Percentiles rank a stretch among this genome's conserved stretches.
Evolutionary conservation across 2,888 invertebrate species (phyloP).

Genomic region (Nomada fucata): DNA sequence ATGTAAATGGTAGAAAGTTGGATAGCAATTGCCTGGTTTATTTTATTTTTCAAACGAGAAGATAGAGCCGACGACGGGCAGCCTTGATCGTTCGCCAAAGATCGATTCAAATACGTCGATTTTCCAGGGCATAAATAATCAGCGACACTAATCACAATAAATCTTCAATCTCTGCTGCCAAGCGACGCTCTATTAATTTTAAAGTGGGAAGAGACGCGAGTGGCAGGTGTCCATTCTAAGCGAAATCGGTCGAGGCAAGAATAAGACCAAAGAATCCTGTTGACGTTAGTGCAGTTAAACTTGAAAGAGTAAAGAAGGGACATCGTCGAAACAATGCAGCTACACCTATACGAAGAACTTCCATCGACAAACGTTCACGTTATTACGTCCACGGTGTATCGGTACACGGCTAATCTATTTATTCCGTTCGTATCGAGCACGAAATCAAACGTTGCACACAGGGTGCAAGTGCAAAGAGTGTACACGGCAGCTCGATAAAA

Average conservation of each 20-base stretch:
- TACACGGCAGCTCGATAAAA: conserved; percentile 21
- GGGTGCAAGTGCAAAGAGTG: neutral
- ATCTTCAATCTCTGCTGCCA: conserved; percentile 3
- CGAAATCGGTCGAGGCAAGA: neutral
- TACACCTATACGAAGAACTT: neutral
- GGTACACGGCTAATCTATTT: conserved; percentile 18
- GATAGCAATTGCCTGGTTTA: conserved; percentile 2
- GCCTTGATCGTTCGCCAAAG: conserved; percentile 10
- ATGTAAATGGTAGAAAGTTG: conserved; percentile 40
- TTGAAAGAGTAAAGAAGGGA: neutral
- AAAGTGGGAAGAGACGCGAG: neutral
- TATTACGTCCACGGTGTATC: neutral
- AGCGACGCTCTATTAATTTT: no score
- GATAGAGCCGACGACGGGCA: neutral
- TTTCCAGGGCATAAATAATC: conserved; percentile 34
- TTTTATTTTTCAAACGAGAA: conserved; percentile 11
- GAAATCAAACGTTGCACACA: conserved; percentile 4
- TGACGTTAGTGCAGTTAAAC: conserved; percentile 34
- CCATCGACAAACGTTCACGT: neutral
- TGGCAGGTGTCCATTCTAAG: conserved; percentile 28
- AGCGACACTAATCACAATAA: conserved; percentile 13
- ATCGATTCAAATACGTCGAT: neutral
- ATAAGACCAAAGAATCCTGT: conserved; percentile 14
- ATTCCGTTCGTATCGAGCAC: neutral
- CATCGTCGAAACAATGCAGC: conserved; percentile 3